A percentile compares a stretch with the other conserved stretches of the same genome.
phyloP scores from a whole-genome alignment of 2,113 vertebrate genomes.

The Lamprologus callipterus region DNA sequence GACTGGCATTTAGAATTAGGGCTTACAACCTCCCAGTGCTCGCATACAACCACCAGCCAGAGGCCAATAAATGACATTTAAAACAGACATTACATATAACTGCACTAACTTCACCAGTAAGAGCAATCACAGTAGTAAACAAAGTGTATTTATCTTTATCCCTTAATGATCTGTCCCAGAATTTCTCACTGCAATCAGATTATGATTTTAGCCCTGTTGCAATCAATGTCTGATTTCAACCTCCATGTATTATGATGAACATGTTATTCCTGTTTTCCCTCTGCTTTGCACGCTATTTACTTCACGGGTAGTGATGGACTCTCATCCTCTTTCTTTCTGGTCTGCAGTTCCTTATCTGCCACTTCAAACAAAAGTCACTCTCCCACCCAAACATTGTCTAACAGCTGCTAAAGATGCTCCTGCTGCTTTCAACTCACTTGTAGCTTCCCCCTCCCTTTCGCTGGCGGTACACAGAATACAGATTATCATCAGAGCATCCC shows the following conservation, averaged over 20 bases:
- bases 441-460: slow-evolving; percentile 9
- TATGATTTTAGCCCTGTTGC: background rate
- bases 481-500: slow-evolving; percentile 56
- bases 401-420: slow-evolving; percentile 39
- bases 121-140: background rate
- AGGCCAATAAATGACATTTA: background rate
- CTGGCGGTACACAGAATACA: slow-evolving; percentile 63
- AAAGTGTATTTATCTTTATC: background rate
- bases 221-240: background rate
- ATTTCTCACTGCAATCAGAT: background rate
- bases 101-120: background rate
- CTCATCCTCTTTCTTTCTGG: slow-evolving; percentile 13
- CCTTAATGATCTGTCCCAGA: background rate
- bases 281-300: slow-evolving; percentile 55
- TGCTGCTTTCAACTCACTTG: slow-evolving; percentile 34
- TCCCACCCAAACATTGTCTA: slow-evolving; percentile 35
- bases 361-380: slow-evolving; percentile 60
- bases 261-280: slow-evolving; percentile 6
- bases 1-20: background rate
- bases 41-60: background rate
- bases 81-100: background rate
- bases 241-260: background rate
- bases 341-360: slow-evolving; percentile 45
- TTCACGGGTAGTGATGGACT: slow-evolving; percentile 14
- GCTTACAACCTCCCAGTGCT: background rate